Base-by-base conservation (phyloP, 1,140 invertebrate genomes). In the Aporrectodea caliginosa region DNA sequence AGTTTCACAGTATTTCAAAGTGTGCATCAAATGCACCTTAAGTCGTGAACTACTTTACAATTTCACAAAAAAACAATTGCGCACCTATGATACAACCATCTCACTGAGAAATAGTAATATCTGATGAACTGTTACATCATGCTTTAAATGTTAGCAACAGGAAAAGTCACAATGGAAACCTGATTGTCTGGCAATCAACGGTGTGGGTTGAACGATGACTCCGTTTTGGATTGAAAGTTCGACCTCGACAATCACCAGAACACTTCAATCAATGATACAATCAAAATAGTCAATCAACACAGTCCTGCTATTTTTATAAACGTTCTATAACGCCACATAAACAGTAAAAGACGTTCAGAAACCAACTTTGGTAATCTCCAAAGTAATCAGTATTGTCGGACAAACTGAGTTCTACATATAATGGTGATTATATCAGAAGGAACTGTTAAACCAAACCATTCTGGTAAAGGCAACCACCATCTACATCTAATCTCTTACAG, bases 171-270 rank as follows among this genome's bases (percentile, higher is more conserved):
- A 1, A 32, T 29, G 16, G 32, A 79, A 94, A 90, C 89, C 93
- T 92, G n/a, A 95, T 91, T 33, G 90, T 91, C 89, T 95, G 94
- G 88, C 92, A 93, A 82, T 93, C 92, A 31, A 92, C 90, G 0
- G 93, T 94, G 84, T 91, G 91, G 16, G 93, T 93, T 77, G 91
- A 90, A n/a, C 89, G 87, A 35, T 93, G 93, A 73, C 91, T 91
- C 78, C 92, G 88, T 43, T 92, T 83, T 2, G 93, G 90, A 77
- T 91, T 88, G 89, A 95, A 96, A 29, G 89, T 90, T 75, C 89
- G 89, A 73, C 89, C 88, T 83, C 88, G 87, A 85, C 93, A 94
- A 27, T 86, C 88, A 71, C 32, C 81, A n/a, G 84, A 82, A 82
- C 88, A 89, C 85, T 88, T 77, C 0, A 69, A 69, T 14, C 31